A percentile compares a stretch with the other conserved stretches of the same genome.
phyloP scores from a whole-genome alignment of 2,797 vertebrate species.

The Alosa sapidissima region DNA sequence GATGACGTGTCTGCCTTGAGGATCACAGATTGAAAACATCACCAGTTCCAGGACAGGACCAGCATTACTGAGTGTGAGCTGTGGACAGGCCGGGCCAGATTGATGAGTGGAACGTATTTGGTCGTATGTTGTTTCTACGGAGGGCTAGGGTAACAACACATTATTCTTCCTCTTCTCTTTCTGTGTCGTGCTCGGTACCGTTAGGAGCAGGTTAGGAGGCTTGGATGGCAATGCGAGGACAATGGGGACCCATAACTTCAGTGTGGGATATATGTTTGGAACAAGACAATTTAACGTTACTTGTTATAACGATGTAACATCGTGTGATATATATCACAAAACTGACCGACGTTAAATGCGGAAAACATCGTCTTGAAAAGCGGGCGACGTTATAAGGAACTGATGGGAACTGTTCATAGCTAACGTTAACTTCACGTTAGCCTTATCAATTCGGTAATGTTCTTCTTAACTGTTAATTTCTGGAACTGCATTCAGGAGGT shows the following conservation, averaged over 20 bases:
- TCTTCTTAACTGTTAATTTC: neutral
- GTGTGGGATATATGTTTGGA: neutral
- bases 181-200: neutral
- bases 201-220: neutral
- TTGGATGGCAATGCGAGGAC: neutral
- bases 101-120: neutral
- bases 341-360: neutral
- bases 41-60: neutral
- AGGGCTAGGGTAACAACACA: neutral
- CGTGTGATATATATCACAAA: neutral
- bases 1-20: neutral
- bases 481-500: neutral
- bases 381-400: neutral
- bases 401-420: conserved; percentile 15
- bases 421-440: conserved; percentile 19
- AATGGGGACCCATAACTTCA: neutral
- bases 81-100: neutral
- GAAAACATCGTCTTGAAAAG: neutral
- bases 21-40: neutral
- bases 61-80: neutral
- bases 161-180: conserved; percentile 12
- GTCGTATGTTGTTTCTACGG: conserved; percentile 6
- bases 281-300: neutral
- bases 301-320: conserved; percentile 5
- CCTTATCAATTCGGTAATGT: conserved; percentile 4